phyloP scores from a whole-genome alignment of 2,888 invertebrate genomes.

The Tipula helvola region DNA sequence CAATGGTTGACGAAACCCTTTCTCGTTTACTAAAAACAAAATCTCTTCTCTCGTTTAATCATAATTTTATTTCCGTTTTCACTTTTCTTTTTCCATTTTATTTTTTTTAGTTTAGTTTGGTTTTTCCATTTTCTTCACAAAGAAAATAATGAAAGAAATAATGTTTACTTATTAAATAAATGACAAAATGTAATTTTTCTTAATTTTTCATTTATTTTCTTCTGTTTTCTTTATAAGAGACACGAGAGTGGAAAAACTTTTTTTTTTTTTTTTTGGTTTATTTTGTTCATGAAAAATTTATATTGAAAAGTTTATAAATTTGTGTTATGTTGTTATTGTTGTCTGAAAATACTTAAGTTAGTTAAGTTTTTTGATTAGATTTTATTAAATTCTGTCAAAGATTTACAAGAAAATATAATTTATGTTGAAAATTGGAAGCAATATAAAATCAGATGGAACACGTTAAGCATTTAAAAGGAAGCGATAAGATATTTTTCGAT shows the following conservation, averaged over 20 bases:
- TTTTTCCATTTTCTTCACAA: background rate
- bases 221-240: background rate
- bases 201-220: background rate
- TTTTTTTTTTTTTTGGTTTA: background rate
- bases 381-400: background rate
- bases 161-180: background rate
- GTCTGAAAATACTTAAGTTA: background rate
- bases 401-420: background rate
- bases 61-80: background rate
- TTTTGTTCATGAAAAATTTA: background rate
- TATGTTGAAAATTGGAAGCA: background rate
- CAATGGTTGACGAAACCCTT: background rate
- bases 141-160: background rate
- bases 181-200: constrained; percentile 4
- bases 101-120: background rate
- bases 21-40: background rate
- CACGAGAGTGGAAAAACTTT: background rate
- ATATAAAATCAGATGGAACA: too few species aligned
- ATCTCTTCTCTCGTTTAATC: background rate
- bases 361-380: background rate
- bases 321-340: background rate
- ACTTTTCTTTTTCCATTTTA: background rate
- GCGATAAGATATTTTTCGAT: too few species aligned
- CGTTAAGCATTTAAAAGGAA: too few species aligned
- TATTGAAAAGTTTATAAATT: background rate